Percentiles rank a stretch among this genome's conserved stretches.
Evolutionary conservation across 2,888 invertebrate species (phyloP).

Genomic region (Coecobrya sp.): DNA sequence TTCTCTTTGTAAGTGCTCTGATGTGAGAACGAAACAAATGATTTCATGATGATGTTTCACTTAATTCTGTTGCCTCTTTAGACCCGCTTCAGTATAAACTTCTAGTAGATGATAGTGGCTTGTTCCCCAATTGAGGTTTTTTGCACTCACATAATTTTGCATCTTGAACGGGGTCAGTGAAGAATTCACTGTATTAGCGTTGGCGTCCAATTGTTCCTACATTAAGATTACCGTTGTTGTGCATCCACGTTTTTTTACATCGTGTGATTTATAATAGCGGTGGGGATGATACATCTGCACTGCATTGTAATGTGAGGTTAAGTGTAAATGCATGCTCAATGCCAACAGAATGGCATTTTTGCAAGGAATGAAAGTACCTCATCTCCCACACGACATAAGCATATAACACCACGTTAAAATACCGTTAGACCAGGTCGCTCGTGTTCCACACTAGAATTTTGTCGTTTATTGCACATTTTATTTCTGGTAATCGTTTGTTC

Average conservation of each 20-base stretch:
- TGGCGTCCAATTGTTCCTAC: conserved; percentile 46
- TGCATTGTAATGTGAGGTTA: conserved; percentile 2
- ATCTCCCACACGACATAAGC: neutral
- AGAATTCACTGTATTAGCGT: conserved; percentile 9
- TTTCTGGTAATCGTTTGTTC: conserved; percentile 12
- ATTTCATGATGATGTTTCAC: conserved; percentile 21
- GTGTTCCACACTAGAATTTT: conserved; percentile 2
- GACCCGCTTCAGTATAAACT: neutral
- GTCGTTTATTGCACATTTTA: conserved; percentile 23
- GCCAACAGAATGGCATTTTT: conserved; percentile 27
- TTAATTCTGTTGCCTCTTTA: neutral
- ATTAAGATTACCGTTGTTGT: conserved; percentile 47
- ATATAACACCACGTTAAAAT: conserved; percentile 5
- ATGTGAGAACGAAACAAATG: conserved; percentile 11
- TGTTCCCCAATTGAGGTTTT: neutral
- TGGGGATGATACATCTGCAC: neutral
- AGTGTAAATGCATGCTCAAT: conserved; percentile 6
- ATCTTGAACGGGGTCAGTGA: conserved; percentile 54
- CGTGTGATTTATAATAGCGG: conserved; percentile 16
- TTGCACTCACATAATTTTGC: conserved; percentile 22
- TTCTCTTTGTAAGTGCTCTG: neutral
- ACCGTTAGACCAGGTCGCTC: neutral
- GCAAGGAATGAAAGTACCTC: neutral
- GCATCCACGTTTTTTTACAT: conserved; percentile 3
- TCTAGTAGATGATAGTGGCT: neutral